phyloP scores from a whole-genome alignment of 1,140 invertebrate genomes.

The Drosophila kanapiae region DNA sequence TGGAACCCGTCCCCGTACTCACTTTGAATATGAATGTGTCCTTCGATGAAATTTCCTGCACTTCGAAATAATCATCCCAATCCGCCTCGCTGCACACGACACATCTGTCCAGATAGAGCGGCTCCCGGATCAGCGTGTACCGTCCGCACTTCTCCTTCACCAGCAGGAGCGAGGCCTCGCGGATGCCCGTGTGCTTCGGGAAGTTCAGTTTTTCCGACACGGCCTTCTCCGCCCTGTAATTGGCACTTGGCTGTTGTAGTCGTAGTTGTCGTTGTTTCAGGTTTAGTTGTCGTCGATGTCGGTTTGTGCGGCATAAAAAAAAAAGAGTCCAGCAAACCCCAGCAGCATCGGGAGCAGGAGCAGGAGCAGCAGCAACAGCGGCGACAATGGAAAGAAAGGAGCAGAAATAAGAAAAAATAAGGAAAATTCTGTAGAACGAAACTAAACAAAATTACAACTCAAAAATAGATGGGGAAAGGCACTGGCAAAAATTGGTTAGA shows the following conservation, averaged over 20 bases:
- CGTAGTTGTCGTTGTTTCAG: constrained; percentile 39
- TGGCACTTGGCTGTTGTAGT: constrained; percentile 86
- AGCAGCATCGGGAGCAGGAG: background rate
- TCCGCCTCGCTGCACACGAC: constrained; percentile 95
- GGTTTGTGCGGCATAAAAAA: constrained; percentile 36
- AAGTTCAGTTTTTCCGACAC: constrained; percentile 86
- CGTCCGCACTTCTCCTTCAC: constrained; percentile 96
- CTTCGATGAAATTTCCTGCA: constrained; percentile 96
- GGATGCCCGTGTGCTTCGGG: constrained; percentile 89
- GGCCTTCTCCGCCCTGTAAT: constrained; percentile 86
- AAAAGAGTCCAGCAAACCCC: constrained; percentile 14
- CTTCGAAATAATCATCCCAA: constrained; percentile 97
- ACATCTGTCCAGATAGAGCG: constrained; percentile 95
- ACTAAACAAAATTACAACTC: constrained; percentile 78
- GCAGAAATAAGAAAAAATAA: constrained; percentile 48
- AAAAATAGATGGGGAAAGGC: constrained; percentile 30
- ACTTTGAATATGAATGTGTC: constrained; percentile 98
- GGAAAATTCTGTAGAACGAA: constrained; percentile 77
- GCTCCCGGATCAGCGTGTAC: constrained; percentile 94
- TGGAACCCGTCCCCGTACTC: constrained; percentile 64
- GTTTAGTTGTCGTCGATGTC: constrained; percentile 44
- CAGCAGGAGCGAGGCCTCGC: constrained; percentile 94
- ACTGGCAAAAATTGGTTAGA: background rate
- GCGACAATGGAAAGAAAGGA: constrained; percentile 40
- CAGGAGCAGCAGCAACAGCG: constrained; percentile 16